Percentiles rank a stretch among this genome's conserved stretches.
Evolutionary conservation across 2,797 vertebrate genomes (phyloP).

Genomic region (Crenuchus spilurus): DNA sequence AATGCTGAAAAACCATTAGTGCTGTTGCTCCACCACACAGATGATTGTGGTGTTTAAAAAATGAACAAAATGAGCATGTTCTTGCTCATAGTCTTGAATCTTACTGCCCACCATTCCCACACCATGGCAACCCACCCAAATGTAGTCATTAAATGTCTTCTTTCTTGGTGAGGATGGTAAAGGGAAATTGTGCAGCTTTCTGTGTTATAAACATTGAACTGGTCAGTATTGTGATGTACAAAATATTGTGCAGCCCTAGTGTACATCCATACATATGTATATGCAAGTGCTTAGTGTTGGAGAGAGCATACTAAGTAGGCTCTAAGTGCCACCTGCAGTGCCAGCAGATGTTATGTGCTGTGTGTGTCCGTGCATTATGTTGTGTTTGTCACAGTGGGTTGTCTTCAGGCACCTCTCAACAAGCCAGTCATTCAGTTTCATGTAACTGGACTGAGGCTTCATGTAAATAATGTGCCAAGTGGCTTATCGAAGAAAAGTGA

Average conservation of each 20-base stretch:
- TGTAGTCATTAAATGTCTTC: too few relatives aligned
- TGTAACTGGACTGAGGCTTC: background rate
- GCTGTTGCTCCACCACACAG: too few relatives aligned
- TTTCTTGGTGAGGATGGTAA: too few relatives aligned
- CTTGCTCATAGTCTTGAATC: too few relatives aligned
- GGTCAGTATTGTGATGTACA: too few relatives aligned
- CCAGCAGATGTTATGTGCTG: background rate
- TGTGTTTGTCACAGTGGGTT: background rate
- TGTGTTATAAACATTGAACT: too few relatives aligned
- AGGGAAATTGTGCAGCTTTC: too few relatives aligned
- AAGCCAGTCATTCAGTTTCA: background rate
- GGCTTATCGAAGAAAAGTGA: background rate
- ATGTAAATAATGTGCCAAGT: background rate
- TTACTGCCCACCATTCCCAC: too few relatives aligned
- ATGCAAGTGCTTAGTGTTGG: background rate
- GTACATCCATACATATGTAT: background rate
- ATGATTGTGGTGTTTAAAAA: too few relatives aligned
- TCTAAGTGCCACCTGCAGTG: background rate
- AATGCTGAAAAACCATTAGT: too few relatives aligned
- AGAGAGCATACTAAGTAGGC: background rate
- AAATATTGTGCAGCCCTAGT: background rate
- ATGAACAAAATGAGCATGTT: too few relatives aligned
- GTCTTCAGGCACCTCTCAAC: background rate
- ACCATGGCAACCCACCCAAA: too few relatives aligned
- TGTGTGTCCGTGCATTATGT: background rate